These are phyloP conservation scores for Acestrorhynchus altus DNA, from an alignment of 2,797 vertebrate genomes.

Conservation along the genomic window DNA sequence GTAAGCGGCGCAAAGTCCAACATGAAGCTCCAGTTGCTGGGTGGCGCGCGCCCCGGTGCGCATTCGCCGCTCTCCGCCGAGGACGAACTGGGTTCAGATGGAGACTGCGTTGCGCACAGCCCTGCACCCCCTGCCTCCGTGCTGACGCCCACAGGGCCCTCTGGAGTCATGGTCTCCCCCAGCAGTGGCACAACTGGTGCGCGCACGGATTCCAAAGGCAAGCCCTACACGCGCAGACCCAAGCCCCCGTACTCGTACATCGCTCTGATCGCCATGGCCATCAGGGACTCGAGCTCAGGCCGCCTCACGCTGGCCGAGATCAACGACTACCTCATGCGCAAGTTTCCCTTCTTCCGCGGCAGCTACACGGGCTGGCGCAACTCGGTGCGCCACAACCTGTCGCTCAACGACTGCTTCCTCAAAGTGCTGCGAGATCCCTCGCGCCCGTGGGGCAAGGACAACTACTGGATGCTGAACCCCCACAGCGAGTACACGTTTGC, in stretches of 20 bases:
- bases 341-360: conserved; percentile 94
- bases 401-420: conserved; percentile 92
- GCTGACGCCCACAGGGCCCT: neutral
- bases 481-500: conserved; percentile 97
- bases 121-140: conserved; percentile 71
- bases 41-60: conserved; percentile 69
- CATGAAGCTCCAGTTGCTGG: conserved; percentile 90
- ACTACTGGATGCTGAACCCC: conserved; percentile 98
- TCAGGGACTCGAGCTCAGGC: conserved; percentile 88
- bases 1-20: neutral
- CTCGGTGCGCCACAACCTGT: conserved; percentile 93
- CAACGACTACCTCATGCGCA: conserved; percentile 95
- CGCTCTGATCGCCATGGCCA: conserved; percentile 96
- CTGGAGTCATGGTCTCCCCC: neutral
- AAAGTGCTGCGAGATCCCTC: conserved; percentile 94
- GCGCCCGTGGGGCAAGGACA: conserved; percentile 97
- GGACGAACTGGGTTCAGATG: conserved; percentile 93
- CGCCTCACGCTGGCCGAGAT: conserved; percentile 94
- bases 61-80: conserved; percentile 78
- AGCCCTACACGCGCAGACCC: conserved; percentile 91
- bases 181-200: neutral
- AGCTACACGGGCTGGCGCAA: conserved; percentile 97
- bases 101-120: conserved; percentile 90
- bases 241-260: conserved; percentile 98
- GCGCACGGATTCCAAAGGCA: conserved; percentile 70